Conservation (phyloP, 1,140 invertebrate species). For the Campoletis sonorensis region DNA sequence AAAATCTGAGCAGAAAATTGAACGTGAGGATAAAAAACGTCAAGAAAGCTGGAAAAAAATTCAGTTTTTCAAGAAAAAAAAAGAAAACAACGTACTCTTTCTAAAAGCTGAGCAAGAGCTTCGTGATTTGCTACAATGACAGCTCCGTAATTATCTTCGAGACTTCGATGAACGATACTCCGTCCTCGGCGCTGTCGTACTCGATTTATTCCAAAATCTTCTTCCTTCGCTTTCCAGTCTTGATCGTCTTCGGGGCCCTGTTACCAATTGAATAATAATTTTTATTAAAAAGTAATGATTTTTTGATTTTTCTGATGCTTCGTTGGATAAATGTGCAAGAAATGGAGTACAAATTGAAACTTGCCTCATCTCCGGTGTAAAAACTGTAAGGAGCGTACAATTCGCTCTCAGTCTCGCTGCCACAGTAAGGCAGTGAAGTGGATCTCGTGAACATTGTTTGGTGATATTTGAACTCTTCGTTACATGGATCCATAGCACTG, state of each 20-base stretch:
- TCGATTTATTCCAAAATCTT: constrained; percentile 75
- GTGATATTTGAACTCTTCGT: constrained; percentile 71
- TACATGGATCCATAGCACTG: constrained; percentile 71
- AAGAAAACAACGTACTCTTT: constrained; percentile 80
- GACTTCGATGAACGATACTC: constrained; percentile 87
- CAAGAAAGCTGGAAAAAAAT: no score
- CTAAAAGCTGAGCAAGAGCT: constrained; percentile 88
- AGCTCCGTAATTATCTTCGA: constrained; percentile 92
- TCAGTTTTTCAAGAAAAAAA: background rate
- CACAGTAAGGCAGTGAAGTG: constrained; percentile 85
- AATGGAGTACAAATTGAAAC: constrained; percentile 15
- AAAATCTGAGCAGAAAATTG: no score
- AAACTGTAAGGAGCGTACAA: constrained; percentile 88
- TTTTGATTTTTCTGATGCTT: no score
- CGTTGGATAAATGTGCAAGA: no score
- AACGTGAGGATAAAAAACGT: no score
- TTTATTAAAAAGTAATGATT: background rate
- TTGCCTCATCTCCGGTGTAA: constrained; percentile 77
- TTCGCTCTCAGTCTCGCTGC: constrained; percentile 88
- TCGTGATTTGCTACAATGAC: constrained; percentile 93
- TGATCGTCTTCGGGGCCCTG: constrained; percentile 77
- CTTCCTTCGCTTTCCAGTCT: constrained; percentile 75
- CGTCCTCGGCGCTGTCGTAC: constrained; percentile 85
- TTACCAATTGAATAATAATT: background rate
- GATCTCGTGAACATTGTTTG: constrained; percentile 75